Evolutionary conservation across 2,888 invertebrate species (phyloP).

Genomic region (Chrysodeixis includens): DNA sequence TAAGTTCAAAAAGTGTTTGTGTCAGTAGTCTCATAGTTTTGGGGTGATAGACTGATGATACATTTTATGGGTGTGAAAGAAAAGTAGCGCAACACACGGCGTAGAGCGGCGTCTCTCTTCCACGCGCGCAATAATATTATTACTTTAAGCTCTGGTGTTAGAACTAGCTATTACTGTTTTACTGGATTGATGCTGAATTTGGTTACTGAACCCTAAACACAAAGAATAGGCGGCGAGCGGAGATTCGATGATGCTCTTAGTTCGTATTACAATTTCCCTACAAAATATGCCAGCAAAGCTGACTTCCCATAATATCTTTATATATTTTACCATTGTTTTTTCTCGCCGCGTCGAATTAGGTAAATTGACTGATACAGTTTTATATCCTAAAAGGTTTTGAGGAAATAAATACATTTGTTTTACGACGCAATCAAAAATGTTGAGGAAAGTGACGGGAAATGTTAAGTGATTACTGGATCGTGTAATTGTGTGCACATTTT

Average conservation of each 20-base stretch:
- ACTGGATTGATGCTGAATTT: too few species aligned
- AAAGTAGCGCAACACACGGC: too few species aligned
- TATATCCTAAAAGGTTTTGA: conserved; percentile 9
- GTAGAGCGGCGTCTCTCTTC: too few species aligned
- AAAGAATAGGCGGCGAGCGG: conserved; percentile 53
- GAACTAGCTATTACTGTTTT: too few species aligned
- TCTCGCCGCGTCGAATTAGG: conserved; percentile 43
- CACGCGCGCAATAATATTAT: too few species aligned
- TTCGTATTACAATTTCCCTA: conserved; percentile 62
- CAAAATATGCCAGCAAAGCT: conserved; percentile 57
- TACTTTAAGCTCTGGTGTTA: too few species aligned
- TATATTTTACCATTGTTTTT: conserved; percentile 26
- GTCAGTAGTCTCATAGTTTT: too few species aligned
- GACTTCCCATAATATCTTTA: conserved; percentile 49
- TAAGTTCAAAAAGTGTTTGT: too few species aligned
- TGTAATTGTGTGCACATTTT: not conserved
- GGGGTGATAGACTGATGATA: too few species aligned
- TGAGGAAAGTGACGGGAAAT: not conserved
- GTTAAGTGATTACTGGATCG: not conserved
- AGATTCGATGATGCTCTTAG: conserved; percentile 61
- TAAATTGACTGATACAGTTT: conserved; percentile 36
- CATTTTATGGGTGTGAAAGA: too few species aligned
- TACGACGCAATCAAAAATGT: not conserved
- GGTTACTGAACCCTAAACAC: conserved; percentile 26
- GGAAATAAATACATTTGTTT: not conserved